Conservation (phyloP, 1,140 invertebrate species). For the Diachasmimorpha longicaudata region DNA sequence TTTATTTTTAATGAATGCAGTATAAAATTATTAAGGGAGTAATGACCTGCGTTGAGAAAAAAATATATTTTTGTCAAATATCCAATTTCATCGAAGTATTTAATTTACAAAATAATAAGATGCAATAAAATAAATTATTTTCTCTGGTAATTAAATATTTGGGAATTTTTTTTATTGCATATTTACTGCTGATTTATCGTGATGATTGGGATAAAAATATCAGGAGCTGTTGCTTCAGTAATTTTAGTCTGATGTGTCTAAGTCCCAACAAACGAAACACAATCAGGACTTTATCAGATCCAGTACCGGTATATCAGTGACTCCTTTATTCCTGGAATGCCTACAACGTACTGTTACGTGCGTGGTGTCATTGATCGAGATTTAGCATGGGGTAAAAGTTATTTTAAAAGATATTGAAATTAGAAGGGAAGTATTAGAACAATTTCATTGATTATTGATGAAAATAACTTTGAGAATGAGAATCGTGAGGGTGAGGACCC, state of each 20-base stretch:
- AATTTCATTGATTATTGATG: no score
- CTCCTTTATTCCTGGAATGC: neutral
- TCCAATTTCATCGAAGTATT: no score
- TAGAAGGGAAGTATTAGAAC: no score
- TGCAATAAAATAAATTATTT: no score
- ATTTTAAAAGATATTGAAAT: no score
- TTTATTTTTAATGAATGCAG: no score
- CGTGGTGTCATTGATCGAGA: neutral
- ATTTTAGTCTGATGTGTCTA: neutral
- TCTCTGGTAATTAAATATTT: no score
- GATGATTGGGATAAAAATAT: neutral
- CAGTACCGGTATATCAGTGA: neutral
- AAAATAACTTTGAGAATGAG: neutral
- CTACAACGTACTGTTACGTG: neutral
- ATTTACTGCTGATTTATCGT: neutral
- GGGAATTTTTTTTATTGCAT: no score
- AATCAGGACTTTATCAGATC: slow-evolving; percentile 3
- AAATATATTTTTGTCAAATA: no score
- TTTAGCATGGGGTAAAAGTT: no score
- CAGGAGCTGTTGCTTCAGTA: neutral
- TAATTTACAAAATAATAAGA: no score
- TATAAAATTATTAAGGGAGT: neutral
- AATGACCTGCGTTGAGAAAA: no score
- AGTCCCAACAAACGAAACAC: neutral
- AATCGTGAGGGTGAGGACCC: neutral